Base-by-base conservation (phyloP, 2,888 invertebrate species). In the Imbricaverruca yamaguchii region DNA sequence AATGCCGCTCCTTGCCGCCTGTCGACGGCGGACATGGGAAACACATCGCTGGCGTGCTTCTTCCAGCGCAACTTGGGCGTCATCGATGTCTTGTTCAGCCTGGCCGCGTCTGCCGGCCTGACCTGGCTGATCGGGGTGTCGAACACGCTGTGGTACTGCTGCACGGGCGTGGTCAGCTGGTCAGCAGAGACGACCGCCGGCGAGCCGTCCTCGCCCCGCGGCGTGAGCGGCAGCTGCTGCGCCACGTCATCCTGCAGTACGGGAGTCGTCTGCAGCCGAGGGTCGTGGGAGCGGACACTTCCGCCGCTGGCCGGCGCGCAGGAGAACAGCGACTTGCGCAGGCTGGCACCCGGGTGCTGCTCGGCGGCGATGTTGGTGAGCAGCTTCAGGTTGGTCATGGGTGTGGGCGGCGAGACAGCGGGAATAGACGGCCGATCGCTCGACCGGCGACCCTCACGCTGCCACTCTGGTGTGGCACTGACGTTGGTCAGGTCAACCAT, bases 321-420 rank as follows among this genome's bases (percentile, higher is more conserved):
- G 55, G 74, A 9, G 80, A 83, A 83, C 21, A 83, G 80, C 55
- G 56, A 55, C 80, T 82, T 83, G 80, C 82, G 82, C 39, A 81
- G 81, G 39, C 56, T 23, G 53, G 78, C 63, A n/a, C 82, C 59
- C 10, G 82, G 80, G 59, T 80, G 85, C 80, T 85, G 83, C 80
- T 82, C 83, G 88, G 89, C 86, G 89, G 92, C 91, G 81, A 92
- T 91, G 87, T 90, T 91, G 12, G 91, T 91, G 83, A 92, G 87
- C 84, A 92, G 87, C 87, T 91, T 91, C 80, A 92, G 88, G 87
- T 92, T 92, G 83, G 91, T 91, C 82, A 90, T 92, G 53, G 92
- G 92, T 39, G 92, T 92, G 25, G 91, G 89, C 84, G 88, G 88
- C 18, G 74, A 23, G 74, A 11, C 74, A 55, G 15, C 18, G 55